phyloP scores from a whole-genome alignment of 1,140 invertebrate genomes.

The Drosophila teissieri region DNA sequence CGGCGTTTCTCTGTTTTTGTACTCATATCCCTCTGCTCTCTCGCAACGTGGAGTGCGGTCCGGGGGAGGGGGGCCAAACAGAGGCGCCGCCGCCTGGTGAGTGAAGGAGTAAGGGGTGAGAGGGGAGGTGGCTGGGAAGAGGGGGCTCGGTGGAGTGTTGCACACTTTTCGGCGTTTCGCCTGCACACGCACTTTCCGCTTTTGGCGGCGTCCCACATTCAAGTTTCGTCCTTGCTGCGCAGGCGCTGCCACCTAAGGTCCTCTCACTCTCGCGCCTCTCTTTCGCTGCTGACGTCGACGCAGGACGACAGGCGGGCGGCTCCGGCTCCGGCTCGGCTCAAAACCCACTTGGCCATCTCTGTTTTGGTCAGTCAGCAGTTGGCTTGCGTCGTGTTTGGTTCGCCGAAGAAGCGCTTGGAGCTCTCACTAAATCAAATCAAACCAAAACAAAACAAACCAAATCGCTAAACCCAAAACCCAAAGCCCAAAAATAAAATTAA shows the following conservation, averaged over 20 bases:
- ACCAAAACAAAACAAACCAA: conserved; percentile 27
- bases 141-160: conserved; percentile 66
- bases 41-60: not conserved
- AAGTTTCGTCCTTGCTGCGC: conserved; percentile 26
- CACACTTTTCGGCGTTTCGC: conserved; percentile 80
- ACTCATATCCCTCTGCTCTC: conserved; percentile 76
- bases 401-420: conserved; percentile 63
- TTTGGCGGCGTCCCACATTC: conserved; percentile 81
- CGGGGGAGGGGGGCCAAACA: not conserved
- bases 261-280: conserved; percentile 51
- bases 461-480: conserved; percentile 25
- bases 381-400: conserved; percentile 82
- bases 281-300: conserved; percentile 51
- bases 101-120: not conserved
- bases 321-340: conserved; percentile 37
- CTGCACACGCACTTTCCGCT: conserved; percentile 78
- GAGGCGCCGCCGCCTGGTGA: conserved; percentile 14
- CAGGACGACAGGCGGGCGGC: conserved; percentile 24
- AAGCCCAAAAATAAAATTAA: conserved; percentile 17
- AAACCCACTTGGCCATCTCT: conserved; percentile 83
- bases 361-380: conserved; percentile 85
- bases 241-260: conserved; percentile 58
- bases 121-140: not conserved
- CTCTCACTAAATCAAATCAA: conserved; percentile 12
- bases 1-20: conserved; percentile 84